These are phyloP conservation scores for Conops quadrifasciatus DNA, from an alignment of 2,888 invertebrate genomes.

Conservation along the genomic window DNA sequence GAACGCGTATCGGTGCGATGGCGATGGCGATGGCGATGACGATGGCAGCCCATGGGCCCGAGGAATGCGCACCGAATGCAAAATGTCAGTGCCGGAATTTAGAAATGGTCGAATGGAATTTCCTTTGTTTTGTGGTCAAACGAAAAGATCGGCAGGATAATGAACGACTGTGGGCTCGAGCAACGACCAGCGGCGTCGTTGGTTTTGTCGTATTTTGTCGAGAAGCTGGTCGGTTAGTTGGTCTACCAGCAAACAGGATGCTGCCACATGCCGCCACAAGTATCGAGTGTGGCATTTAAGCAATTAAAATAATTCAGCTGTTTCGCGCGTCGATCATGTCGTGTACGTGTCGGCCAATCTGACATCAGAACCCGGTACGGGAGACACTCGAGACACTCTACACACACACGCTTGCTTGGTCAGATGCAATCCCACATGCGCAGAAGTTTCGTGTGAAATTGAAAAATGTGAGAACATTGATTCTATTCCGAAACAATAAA, in stretches of 20 bases:
- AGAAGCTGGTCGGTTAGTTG: slow-evolving; percentile 49
- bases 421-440: background rate
- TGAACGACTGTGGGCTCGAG: slow-evolving; percentile 10
- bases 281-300: slow-evolving; percentile 53
- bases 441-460: slow-evolving; percentile 1
- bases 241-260: slow-evolving; percentile 52
- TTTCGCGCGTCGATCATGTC: slow-evolving; percentile 43
- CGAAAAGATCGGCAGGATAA: slow-evolving; percentile 22
- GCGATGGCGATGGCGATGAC: background rate
- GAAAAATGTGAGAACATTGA: slow-evolving; percentile 15
- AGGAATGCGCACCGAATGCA: slow-evolving; percentile 63
- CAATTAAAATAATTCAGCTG: slow-evolving; percentile 60
- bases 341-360: slow-evolving; percentile 50
- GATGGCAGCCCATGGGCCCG: slow-evolving; percentile 52
- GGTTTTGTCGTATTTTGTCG: background rate
- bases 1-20: background rate
- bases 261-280: slow-evolving; percentile 32
- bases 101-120: slow-evolving; percentile 58
- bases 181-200: slow-evolving; percentile 17
- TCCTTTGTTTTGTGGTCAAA: slow-evolving; percentile 55
- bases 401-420: background rate
- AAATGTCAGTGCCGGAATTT: slow-evolving; percentile 55
- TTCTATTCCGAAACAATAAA: no score
- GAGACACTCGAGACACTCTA: background rate
- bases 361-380: slow-evolving; percentile 40